Evolutionary conservation across 2,113 vertebrate species (phyloP).

Genomic region (Peromyscus californicus): DNA sequence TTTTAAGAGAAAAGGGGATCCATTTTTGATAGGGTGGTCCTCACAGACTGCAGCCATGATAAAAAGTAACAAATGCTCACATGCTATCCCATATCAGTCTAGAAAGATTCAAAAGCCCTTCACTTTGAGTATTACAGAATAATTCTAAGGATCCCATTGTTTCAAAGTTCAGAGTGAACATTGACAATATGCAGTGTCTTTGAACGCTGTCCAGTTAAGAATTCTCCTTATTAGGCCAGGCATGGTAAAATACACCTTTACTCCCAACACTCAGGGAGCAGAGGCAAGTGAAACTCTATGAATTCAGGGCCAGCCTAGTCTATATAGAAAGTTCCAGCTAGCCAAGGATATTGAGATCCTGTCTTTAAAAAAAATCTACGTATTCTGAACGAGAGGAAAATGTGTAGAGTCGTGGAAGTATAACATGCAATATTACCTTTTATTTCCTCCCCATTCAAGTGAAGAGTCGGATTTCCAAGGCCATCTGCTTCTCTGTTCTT

Average conservation of each 20-base stretch:
- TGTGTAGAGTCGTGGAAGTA: neutral
- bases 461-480: conserved; percentile 54
- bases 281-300: neutral
- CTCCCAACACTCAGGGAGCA: neutral
- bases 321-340: neutral
- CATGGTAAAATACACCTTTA: neutral
- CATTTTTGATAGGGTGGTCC: conserved; percentile 64
- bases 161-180: conserved; percentile 47
- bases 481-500: conserved; percentile 54
- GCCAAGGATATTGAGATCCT: neutral
- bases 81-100: conserved; percentile 18
- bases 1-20: conserved; percentile 45
- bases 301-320: neutral
- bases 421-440: neutral
- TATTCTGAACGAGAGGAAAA: neutral
- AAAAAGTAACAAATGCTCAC: conserved; percentile 36
- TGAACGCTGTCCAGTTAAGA: neutral
- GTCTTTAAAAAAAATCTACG: neutral
- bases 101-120: conserved; percentile 29
- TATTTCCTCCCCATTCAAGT: conserved; percentile 15
- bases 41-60: conserved; percentile 34
- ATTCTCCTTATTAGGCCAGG: neutral
- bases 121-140: neutral
- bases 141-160: neutral
- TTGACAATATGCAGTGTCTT: conserved; percentile 1